A percentile compares a stretch with the other conserved stretches of the same genome.
These are phyloP conservation scores for Neodiprion fabricii DNA, from an alignment of 1,140 invertebrate species.

Conservation along the genomic window DNA sequence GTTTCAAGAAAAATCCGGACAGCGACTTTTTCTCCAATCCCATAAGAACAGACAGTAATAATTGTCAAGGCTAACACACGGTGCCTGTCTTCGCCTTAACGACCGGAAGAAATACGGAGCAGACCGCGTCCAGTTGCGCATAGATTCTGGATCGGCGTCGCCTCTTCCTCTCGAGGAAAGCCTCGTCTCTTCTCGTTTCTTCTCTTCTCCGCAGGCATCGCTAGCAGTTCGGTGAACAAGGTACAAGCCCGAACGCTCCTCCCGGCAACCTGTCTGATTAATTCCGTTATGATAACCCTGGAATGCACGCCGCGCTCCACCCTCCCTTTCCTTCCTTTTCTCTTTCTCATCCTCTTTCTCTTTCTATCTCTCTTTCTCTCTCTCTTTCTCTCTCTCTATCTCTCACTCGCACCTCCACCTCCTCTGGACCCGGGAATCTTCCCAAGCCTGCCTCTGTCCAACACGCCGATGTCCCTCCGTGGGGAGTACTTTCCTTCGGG, in stretches of 20 bases:
- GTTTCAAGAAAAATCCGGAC: no score
- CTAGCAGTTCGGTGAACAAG: background rate
- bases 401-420: background rate
- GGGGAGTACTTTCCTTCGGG: background rate
- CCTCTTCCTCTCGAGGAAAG: background rate
- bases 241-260: slow-evolving; percentile 1
- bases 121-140: no score
- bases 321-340: slow-evolving; percentile 14
- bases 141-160: no score
- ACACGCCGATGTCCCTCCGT: slow-evolving; percentile 1
- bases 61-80: no score
- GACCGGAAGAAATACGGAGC: no score
- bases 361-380: background rate
- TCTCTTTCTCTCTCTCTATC: slow-evolving; percentile 10
- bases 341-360: background rate
- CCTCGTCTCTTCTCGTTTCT: background rate
- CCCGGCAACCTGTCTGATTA: slow-evolving; percentile 30
- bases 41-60: no score
- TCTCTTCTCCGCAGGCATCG: background rate
- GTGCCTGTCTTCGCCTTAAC: no score
- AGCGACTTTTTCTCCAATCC: no score
- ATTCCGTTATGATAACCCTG: slow-evolving; percentile 21
- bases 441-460: background rate
- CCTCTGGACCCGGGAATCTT: background rate
- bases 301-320: slow-evolving; percentile 15